Percentiles rank a stretch among this genome's conserved stretches.
phyloP scores from a whole-genome alignment of 2,113 vertebrate species.

The Neogale vison region DNA sequence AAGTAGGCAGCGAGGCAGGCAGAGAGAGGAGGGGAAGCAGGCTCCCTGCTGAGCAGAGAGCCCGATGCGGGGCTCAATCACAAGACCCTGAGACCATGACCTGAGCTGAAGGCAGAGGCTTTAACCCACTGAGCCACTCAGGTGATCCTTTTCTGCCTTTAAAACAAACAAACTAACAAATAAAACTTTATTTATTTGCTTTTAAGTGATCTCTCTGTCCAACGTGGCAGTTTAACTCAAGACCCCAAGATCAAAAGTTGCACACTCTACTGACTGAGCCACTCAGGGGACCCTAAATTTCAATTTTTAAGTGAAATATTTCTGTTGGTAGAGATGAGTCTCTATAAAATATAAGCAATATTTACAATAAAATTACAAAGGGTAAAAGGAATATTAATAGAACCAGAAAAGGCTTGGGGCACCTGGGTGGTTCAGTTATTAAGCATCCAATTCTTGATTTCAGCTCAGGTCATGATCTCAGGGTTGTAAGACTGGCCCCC shows the following conservation, averaged over 20 bases:
- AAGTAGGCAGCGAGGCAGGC: too few species aligned
- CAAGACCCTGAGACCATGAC: neutral
- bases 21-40: too few species aligned
- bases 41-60: too few species aligned
- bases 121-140: neutral
- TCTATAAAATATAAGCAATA: conserved; percentile 17
- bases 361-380: conserved; percentile 29
- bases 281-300: neutral
- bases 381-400: neutral
- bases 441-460: neutral
- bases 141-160: too few species aligned
- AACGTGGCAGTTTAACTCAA: too few species aligned
- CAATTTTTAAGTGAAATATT: conserved; percentile 10
- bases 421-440: neutral
- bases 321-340: neutral
- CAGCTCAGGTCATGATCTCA: neutral
- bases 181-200: too few species aligned
- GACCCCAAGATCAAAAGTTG: too few species aligned
- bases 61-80: neutral
- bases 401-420: neutral
- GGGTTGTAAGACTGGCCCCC: neutral
- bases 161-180: too few species aligned
- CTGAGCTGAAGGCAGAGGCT: neutral
- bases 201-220: too few species aligned
- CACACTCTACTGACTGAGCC: too few species aligned